Base-by-base conservation (phyloP, 1,140 invertebrate species). In the Neuroterus valhalla region DNA sequence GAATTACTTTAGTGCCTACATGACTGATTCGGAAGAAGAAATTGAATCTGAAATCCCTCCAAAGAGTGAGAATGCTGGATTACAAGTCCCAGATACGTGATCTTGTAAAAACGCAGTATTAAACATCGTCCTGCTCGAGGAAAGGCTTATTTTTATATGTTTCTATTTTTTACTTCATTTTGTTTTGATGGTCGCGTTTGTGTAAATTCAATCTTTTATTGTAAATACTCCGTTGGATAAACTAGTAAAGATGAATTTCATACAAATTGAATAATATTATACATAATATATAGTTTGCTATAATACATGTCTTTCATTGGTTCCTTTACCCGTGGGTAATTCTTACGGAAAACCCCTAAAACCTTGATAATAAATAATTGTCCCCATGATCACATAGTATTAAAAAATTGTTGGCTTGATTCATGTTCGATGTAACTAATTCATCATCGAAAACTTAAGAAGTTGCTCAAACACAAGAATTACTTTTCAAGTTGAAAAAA, bases 321-420 rank as follows among this genome's bases (percentile, higher is more conserved):
- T 71, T 76, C 73, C 43, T 70, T 71, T 68, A 17, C 68, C 67
- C 48, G 31, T 38, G 10, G 31, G 23, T 55, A 14, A 55, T 55
- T 23, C 26, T 48, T 8, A 6, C 8, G 21, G 10, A 21, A 62
- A 62, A 38, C 31, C 31, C 31, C 50, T 55, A 78, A 78, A 80
- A 80, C 78, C 74, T 83, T 42, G 50, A 78, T 71, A 84, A 78
- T 85, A 82, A 76, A 84, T 86, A 82, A 68, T 68, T 69, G 66
- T 68, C 76, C 46, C 46, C 77, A 78, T 70, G 76, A 38, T 38
- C 8, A 5, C 31, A 38, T 38, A 38, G 31, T 38, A 38, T 8
- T 38, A 0, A 38, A 1, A 3, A 38, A 38, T 8, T 38, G 31
- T 38, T 38, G 31, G 31, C 31, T 38, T 38, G 10, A 38, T 38